Evolutionary conservation across 2,888 invertebrate species (phyloP).

Genomic region (Mylabris sibirica): DNA sequence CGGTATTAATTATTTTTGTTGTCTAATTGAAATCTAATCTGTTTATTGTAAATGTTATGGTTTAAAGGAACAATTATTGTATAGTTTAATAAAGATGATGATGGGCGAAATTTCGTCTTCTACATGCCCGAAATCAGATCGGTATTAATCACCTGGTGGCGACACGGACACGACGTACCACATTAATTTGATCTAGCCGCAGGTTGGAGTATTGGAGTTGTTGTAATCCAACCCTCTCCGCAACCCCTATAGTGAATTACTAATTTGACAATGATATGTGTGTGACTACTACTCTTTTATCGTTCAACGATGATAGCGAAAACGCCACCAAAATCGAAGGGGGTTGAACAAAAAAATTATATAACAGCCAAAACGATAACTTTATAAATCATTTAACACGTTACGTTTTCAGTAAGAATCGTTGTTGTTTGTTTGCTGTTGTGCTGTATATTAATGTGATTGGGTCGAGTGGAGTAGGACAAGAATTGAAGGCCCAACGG

Average conservation of each 20-base stretch:
- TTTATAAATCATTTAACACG: too few species aligned
- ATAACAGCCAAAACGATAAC: too few species aligned
- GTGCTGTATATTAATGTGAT: background rate
- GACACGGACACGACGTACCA: slow-evolving; percentile 54
- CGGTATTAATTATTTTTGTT: background rate
- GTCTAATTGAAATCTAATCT: background rate
- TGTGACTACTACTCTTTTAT: slow-evolving; percentile 2
- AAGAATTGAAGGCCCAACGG: background rate
- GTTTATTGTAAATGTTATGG: background rate
- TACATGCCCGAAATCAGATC: slow-evolving; percentile 4
- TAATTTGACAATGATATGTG: slow-evolving; percentile 43
- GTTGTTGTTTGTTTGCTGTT: background rate
- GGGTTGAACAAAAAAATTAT: background rate
- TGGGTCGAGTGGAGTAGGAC: background rate
- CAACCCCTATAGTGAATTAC: slow-evolving; percentile 11
- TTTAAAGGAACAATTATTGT: background rate
- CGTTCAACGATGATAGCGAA: background rate
- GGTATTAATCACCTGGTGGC: slow-evolving; percentile 55
- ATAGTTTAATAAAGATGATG: background rate
- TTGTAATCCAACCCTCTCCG: slow-evolving; percentile 28
- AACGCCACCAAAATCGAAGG: background rate
- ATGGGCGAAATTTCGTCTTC: background rate
- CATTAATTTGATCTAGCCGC: slow-evolving; percentile 41
- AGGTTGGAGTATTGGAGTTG: slow-evolving; percentile 33
- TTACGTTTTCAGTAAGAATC: background rate